Conservation (phyloP, 2,888 invertebrate species). For the Arrhopalites spinosus region DNA sequence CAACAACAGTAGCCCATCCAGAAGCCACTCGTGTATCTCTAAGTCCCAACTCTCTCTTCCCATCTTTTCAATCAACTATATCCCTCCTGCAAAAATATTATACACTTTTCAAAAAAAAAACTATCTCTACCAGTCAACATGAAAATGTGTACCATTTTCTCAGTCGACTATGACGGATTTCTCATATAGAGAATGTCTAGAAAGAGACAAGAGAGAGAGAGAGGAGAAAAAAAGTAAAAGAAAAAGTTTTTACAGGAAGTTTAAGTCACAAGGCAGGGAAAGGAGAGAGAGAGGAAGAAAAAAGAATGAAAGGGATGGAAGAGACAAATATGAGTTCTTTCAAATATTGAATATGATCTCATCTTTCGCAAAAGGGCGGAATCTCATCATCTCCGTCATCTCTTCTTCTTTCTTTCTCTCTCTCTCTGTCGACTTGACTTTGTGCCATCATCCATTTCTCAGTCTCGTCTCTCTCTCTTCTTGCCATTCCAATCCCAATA, state of each 20-base stretch:
- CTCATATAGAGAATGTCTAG: not conserved
- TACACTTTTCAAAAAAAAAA: not conserved
- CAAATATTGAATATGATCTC: conserved; percentile 36
- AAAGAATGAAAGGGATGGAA: conserved; percentile 18
- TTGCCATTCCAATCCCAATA: too few species aligned
- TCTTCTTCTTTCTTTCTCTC: conserved; percentile 20
- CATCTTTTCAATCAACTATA: too few species aligned
- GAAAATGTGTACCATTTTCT: not conserved
- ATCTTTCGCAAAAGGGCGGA: conserved; percentile 38
- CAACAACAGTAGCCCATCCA: not conserved
- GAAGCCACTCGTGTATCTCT: too few species aligned
- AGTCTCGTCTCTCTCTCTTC: not conserved
- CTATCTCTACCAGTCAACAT: not conserved
- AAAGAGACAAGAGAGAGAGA: not conserved
- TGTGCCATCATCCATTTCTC: not conserved
- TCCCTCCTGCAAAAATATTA: not conserved
- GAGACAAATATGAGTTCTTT: conserved; percentile 41
- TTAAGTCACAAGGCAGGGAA: too few species aligned
- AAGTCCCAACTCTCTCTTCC: too few species aligned
- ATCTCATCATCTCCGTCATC: conserved; percentile 40
- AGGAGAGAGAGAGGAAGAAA: not conserved
- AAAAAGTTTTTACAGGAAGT: not conserved
- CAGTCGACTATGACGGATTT: not conserved
- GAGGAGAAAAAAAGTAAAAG: not conserved
- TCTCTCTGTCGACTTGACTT: conserved; percentile 17